Evolutionary conservation across 2,888 invertebrate species (phyloP), one percentile per base, ranked within the genome.

Genomic region (Bedellia somnulentella): DNA sequence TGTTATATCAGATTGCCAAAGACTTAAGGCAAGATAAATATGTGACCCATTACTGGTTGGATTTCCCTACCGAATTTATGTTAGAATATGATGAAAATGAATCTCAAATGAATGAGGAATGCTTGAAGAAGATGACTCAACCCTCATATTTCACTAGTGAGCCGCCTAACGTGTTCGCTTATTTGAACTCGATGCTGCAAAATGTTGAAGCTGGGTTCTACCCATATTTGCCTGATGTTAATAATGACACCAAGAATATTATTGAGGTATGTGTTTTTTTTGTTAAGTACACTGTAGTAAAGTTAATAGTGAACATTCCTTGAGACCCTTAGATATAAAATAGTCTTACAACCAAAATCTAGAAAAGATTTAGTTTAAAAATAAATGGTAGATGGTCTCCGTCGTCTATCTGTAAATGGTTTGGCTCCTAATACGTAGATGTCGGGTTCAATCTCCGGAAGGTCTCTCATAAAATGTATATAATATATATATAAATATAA

Each of bases 11-110:
- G 49, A 52, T 95, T 24, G 80, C 92, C 0, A 78, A 79, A 24
- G 93, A 94, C 63, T 77, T 95, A 44, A 80, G 82, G 32, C 67
- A 90, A 32, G 68, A 80, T 2, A 63, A 78, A 15, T 95, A 90
- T 45, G 77, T 82, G 2, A 80, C 87, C 41, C 87, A 91, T 56
- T 96, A 96, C 53, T 87, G 89, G 77, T 64, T 88, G 38, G 95
- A 95, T 63, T 92, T 86, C 47, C 93, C 95, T 0, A 56, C 68
- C 2, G 62, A 82, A 6, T 82, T 81, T 39, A 49, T 53, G 11
- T 43, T 79, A 28, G 68, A 66, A 28, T 49, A 46, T 8, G 56
- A 58, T 2, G 59, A 57, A 5, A 44, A 40, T 6, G 58, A 55
- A 1, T 73, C 80, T 2, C 81, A 83, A 41, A 71, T 88, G 21